A percentile compares a stretch with the other conserved stretches of the same genome.
These are phyloP conservation scores for Microcebus murinus DNA, from an alignment of 2,113 vertebrate species.

Conservation along the genomic window DNA sequence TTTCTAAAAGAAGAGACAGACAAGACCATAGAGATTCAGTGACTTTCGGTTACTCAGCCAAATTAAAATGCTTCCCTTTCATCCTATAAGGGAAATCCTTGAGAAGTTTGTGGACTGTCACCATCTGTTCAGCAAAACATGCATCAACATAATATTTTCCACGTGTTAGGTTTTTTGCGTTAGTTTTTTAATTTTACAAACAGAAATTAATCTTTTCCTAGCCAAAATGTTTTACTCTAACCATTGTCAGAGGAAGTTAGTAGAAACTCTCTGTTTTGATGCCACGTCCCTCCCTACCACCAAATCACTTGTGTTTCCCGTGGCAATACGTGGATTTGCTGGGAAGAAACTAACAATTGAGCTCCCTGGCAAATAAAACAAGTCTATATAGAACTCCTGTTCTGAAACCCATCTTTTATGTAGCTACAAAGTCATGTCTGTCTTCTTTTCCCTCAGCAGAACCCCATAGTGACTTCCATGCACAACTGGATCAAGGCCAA, in stretches of 20 bases:
- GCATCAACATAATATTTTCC: slow-evolving; percentile 69
- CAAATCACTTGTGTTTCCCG: slow-evolving; percentile 44
- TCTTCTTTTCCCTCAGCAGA: neutral
- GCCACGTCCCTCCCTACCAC: neutral
- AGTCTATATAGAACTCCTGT: neutral
- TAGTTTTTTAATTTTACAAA: slow-evolving; percentile 66
- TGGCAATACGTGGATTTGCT: neutral
- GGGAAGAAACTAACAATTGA: neutral
- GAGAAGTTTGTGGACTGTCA: slow-evolving; percentile 57
- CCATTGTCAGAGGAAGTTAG: slow-evolving; percentile 24
- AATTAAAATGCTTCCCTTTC: slow-evolving; percentile 39
- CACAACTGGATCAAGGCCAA: neutral
- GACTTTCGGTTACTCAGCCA: neutral
- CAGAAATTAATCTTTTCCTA: slow-evolving; percentile 71
- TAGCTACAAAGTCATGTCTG: neutral
- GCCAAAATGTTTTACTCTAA: slow-evolving; percentile 56
- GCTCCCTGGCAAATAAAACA: neutral
- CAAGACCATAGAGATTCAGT: neutral
- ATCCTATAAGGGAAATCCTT: slow-evolving; percentile 33
- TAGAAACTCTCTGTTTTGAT: slow-evolving; percentile 28
- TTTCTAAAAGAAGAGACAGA: slow-evolving; percentile 55
- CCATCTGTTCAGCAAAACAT: slow-evolving; percentile 73
- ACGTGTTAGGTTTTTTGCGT: slow-evolving; percentile 40
- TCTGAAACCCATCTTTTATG: neutral
- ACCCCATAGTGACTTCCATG: neutral